These are phyloP conservation scores for Perca schrenkii DNA, from an alignment of 2,113 vertebrate genomes.

Conservation along the genomic window DNA sequence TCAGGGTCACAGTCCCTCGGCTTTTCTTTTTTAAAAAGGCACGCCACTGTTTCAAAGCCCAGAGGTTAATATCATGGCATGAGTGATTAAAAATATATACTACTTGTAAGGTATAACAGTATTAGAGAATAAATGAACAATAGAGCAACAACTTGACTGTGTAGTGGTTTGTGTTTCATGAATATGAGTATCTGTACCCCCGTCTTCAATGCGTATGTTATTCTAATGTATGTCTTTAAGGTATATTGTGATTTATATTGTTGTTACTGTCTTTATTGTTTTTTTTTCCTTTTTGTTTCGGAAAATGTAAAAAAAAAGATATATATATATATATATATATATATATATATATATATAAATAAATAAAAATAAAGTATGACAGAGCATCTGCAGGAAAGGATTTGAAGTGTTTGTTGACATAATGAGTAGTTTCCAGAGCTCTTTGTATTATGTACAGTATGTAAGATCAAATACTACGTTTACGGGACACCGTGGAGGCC, in stretches of 20 bases:
- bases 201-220: no score
- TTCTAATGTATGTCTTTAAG: no score
- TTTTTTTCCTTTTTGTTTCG: no score
- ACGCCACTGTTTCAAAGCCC: background rate
- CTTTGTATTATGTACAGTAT: background rate
- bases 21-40: background rate
- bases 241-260: no score
- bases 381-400: background rate
- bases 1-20: constrained; percentile 36
- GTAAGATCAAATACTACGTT: background rate
- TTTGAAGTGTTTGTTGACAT: background rate
- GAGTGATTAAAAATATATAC: background rate
- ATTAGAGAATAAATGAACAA: no score
- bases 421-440: background rate
- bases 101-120: background rate
- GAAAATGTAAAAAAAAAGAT: no score
- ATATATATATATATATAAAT: no score
- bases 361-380: background rate
- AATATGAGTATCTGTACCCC: no score
- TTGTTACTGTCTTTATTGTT: no score
- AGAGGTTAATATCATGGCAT: background rate
- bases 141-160: no score
- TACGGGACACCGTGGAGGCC: background rate
- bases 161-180: no score
- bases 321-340: no score